Evolutionary conservation across 2,113 vertebrate species (phyloP), one percentile per base, ranked within the genome.

Genomic region (Pogona vitticeps): DNA sequence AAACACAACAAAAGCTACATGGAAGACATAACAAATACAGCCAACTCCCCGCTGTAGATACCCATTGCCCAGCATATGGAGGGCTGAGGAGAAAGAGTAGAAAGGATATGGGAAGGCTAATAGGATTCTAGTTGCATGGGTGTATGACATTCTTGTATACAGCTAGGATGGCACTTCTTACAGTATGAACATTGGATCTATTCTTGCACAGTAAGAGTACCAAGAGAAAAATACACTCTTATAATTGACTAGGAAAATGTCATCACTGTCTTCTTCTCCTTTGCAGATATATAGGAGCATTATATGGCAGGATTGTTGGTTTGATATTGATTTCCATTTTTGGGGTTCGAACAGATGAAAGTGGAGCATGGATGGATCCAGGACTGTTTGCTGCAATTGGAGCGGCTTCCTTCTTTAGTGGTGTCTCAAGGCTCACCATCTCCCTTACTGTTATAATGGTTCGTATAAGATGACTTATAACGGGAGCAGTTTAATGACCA

Each of bases 361-460:
- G 92, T 0, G 72, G 87, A 56, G 72, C 68, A 31, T 94, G 91
- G 93, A 91, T 94, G 82, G 91, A 92, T 77, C 84, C 84, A 78
- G 91, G 91, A 28, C 86, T 95, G 23, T 95, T 89, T 91, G 93
- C 93, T 90, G 89, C 85, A 31, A 80, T 92, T 42, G 59, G 91
- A 88, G 90, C 90, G 65, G 89, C 90, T 59, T 93, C 88, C 31
- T 95, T 92, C 87, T 93, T 95, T 72, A 89, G 91, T 20, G 89
- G 58, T 46, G 85, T 95, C 75, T 94, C 88, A 72, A 91, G 92
- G 67, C 89, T 94, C 68, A 94, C 91, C 14, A 91, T 88, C 76
- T 92, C 89, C 23, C 85, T 95, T 61, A 92, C 93, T 71, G 88
- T 93, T 72, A 88, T 93, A 52, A 94, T 93, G 90, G 86, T 92